These are phyloP conservation scores for Scaptomyza flava DNA, from an alignment of 2,888 invertebrate species.

Conservation along the genomic window DNA sequence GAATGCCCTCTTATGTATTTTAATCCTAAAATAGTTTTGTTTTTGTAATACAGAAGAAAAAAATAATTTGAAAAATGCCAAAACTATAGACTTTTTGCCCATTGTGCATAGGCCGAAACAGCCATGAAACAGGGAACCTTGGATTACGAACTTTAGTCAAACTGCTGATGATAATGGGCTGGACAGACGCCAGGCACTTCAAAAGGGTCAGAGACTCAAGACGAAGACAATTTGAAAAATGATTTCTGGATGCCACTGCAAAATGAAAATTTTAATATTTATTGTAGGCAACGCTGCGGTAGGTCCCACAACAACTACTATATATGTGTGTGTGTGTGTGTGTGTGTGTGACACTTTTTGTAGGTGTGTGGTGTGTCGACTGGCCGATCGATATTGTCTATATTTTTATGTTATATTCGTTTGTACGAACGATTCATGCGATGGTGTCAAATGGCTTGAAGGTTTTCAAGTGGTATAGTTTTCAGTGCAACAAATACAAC, in stretches of 20 bases:
- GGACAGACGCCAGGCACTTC: conserved; percentile 61
- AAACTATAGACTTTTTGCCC: no score
- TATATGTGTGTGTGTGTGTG: background rate
- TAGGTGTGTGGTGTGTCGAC: conserved; percentile 71
- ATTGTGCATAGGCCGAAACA: conserved; percentile 3
- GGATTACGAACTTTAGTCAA: conserved; percentile 6
- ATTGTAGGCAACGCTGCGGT: conserved; percentile 62
- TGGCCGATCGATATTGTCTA: conserved; percentile 40
- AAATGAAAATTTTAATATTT: conserved; percentile 68
- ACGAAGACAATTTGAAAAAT: conserved; percentile 49
- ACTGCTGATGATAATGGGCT: conserved; percentile 33
- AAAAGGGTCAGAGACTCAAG: conserved; percentile 31
- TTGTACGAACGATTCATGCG: conserved; percentile 25
- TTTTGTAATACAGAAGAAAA: no score
- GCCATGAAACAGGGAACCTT: conserved; percentile 9
- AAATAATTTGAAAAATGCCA: no score
- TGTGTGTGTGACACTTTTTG: conserved; percentile 17
- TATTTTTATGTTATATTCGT: background rate
- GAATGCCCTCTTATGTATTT: no score
- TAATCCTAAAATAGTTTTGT: no score
- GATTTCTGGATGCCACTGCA: conserved; percentile 65
- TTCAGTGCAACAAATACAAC: background rate
- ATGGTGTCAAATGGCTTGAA: conserved; percentile 70
- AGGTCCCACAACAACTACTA: conserved; percentile 42
- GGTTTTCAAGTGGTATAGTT: conserved; percentile 53